Percentiles rank a stretch among this genome's conserved stretches.
phyloP scores from a whole-genome alignment of 2,797 vertebrate species.

The Menidia menidia region DNA sequence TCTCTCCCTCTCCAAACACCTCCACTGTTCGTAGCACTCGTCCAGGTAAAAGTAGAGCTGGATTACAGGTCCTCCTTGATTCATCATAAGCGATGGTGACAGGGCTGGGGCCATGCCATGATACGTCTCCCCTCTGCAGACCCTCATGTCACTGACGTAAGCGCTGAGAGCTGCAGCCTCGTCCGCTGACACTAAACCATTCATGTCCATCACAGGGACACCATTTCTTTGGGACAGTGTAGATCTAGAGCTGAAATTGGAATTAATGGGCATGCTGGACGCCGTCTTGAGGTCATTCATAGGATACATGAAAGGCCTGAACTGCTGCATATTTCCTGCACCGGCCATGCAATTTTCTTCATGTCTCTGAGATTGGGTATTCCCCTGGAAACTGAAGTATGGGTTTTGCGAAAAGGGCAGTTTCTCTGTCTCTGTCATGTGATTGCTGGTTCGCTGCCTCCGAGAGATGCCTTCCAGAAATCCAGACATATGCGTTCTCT shows the following conservation, averaged over 20 bases:
- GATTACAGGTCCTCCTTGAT: slow-evolving; percentile 74
- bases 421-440: slow-evolving; percentile 73
- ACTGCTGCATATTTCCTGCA: slow-evolving; percentile 66
- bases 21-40: slow-evolving; percentile 91
- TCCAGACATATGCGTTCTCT: slow-evolving; percentile 74
- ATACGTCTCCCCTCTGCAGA: slow-evolving; percentile 70
- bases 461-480: slow-evolving; percentile 78
- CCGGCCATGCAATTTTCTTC: slow-evolving; percentile 63
- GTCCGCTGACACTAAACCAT: slow-evolving; percentile 69
- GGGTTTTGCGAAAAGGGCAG: slow-evolving; percentile 74
- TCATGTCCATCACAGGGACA: slow-evolving; percentile 73
- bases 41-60: slow-evolving; percentile 88
- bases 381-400: slow-evolving; percentile 77
- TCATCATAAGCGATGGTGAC: slow-evolving; percentile 78
- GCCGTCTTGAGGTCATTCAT: slow-evolving; percentile 78
- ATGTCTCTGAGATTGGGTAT: slow-evolving; percentile 74
- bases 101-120: slow-evolving; percentile 75
- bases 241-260: slow-evolving; percentile 73
- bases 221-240: slow-evolving; percentile 62
- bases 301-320: slow-evolving; percentile 75
- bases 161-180: slow-evolving; percentile 81
- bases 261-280: slow-evolving; percentile 65
- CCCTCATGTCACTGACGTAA: slow-evolving; percentile 73
- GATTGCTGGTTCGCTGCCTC: slow-evolving; percentile 70
- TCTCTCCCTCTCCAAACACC: slow-evolving; percentile 90